Conservation (phyloP, 2,888 invertebrate genomes). For the Drosophila stalkeri region DNA sequence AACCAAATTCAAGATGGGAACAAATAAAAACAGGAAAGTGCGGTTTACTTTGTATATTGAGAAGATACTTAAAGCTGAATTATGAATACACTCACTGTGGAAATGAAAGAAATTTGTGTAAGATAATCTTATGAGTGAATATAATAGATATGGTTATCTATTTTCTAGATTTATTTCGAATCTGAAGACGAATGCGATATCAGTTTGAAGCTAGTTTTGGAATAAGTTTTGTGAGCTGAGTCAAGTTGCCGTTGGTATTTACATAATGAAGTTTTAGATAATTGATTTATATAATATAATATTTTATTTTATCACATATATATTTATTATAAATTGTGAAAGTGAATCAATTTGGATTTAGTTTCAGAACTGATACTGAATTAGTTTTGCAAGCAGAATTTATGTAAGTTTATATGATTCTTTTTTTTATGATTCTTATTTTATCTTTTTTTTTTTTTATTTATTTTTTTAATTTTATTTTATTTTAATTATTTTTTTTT, state of each 20-base stretch:
- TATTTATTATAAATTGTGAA: background rate
- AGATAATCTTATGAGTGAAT: background rate
- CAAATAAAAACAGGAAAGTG: constrained; percentile 25
- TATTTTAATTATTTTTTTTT: too few relatives aligned
- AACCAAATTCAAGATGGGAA: constrained; percentile 11
- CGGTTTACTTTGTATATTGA: background rate
- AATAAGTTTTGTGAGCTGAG: background rate
- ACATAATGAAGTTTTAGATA: too few relatives aligned
- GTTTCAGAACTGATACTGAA: background rate
- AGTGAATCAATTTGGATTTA: background rate
- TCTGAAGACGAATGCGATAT: background rate
- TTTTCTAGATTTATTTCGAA: background rate
- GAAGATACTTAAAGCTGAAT: background rate
- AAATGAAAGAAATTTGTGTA: too few relatives aligned
- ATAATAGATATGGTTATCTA: too few relatives aligned
- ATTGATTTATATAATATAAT: too few relatives aligned
- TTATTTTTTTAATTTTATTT: too few relatives aligned
- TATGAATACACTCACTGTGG: constrained; percentile 19
- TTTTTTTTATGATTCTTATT: too few relatives aligned
- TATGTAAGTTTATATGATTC: too few relatives aligned
- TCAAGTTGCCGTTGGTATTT: too few relatives aligned
- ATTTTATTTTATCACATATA: background rate
- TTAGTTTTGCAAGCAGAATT: too few relatives aligned
- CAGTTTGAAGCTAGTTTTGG: background rate
- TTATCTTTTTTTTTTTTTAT: too few relatives aligned